Evolutionary conservation across 2,888 invertebrate species (phyloP).

Genomic region (Cryptophagus acutangulus): DNA sequence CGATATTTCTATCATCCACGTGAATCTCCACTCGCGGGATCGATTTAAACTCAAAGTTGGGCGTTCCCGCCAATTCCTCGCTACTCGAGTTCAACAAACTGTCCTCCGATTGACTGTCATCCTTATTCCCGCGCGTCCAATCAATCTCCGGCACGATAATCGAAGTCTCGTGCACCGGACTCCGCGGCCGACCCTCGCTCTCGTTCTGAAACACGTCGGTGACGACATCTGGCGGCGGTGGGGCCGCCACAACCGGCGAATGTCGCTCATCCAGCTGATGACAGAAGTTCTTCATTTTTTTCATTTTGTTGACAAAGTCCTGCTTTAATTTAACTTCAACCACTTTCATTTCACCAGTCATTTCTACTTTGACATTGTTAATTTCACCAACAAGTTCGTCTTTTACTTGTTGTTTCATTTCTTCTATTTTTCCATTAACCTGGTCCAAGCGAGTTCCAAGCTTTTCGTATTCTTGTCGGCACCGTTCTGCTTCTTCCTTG

Average conservation of each 20-base stretch:
- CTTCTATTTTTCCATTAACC: too few species aligned
- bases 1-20: constrained; percentile 44
- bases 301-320: too few species aligned
- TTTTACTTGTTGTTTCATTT: too few species aligned
- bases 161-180: constrained; percentile 60
- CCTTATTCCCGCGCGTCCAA: constrained; percentile 51
- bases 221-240: constrained; percentile 22
- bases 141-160: constrained; percentile 61
- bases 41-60: constrained; percentile 28
- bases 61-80: constrained; percentile 32
- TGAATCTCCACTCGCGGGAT: constrained; percentile 34
- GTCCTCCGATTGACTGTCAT: constrained; percentile 55
- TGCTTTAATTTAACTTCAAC: too few species aligned
- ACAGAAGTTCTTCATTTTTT: constrained; percentile 69
- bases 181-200: constrained; percentile 52
- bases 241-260: constrained; percentile 36
- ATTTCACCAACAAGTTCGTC: too few species aligned
- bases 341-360: too few species aligned
- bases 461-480: too few species aligned
- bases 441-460: too few species aligned
- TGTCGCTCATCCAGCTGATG: constrained; percentile 40
- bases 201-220: constrained; percentile 39
- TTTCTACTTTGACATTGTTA: too few species aligned
- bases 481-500: too few species aligned
- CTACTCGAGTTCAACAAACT: constrained; percentile 49